Evolutionary conservation across 2,888 invertebrate species (phyloP).

Genomic region (Tiliacea aurago): DNA sequence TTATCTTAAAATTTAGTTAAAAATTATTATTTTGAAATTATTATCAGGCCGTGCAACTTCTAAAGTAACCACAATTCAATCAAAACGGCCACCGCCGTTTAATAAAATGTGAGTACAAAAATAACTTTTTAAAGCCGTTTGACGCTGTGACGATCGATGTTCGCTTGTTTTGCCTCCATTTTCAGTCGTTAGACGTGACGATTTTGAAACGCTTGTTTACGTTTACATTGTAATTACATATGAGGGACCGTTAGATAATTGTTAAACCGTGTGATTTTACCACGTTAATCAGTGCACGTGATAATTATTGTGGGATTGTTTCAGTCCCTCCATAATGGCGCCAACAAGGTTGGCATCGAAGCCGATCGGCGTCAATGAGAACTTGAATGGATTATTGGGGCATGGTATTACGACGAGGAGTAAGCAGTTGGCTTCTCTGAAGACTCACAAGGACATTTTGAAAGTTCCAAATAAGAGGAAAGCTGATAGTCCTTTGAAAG

Average conservation of each 20-base stretch:
- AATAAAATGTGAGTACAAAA: slow-evolving; percentile 79
- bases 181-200: slow-evolving; percentile 81
- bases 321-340: slow-evolving; percentile 89
- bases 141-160: slow-evolving; percentile 82
- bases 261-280: slow-evolving; percentile 54
- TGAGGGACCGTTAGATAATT: slow-evolving; percentile 39
- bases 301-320: slow-evolving; percentile 74
- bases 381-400: slow-evolving; percentile 84
- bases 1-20: slow-evolving; percentile 77
- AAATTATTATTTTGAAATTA: slow-evolving; percentile 72
- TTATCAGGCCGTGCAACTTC: slow-evolving; percentile 73
- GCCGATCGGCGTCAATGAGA: slow-evolving; percentile 87
- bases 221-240: slow-evolving; percentile 60
- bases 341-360: slow-evolving; percentile 91
- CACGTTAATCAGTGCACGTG: slow-evolving; percentile 75
- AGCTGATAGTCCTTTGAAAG: slow-evolving; percentile 95
- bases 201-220: slow-evolving; percentile 81
- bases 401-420: slow-evolving; percentile 92
- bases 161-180: slow-evolving; percentile 90
- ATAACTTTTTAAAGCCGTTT: slow-evolving; percentile 72
- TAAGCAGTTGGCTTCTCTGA: slow-evolving; percentile 89
- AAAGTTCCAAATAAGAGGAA: slow-evolving; percentile 93
- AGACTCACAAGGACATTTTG: slow-evolving; percentile 82
- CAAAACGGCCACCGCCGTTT: slow-evolving; percentile 82
- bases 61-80: slow-evolving; percentile 71